These are phyloP conservation scores for Macroglossus sobrinus DNA, from an alignment of 2,113 vertebrate species.

Conservation along the genomic window DNA sequence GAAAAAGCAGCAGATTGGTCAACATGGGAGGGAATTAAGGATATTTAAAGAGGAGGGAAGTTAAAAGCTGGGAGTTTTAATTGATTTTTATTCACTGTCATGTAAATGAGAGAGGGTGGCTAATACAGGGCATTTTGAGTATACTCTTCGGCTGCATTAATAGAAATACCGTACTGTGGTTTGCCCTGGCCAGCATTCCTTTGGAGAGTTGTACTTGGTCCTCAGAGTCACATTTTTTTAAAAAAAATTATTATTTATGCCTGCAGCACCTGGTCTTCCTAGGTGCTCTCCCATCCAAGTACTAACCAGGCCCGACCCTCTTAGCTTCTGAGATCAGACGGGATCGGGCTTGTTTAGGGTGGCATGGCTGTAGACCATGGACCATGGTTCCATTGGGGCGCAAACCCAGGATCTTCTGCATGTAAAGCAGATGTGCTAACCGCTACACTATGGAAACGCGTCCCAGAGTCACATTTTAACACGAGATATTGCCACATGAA, in stretches of 20 bases:
- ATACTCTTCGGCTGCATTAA: rapidly evolving
- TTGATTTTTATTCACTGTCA: not conserved
- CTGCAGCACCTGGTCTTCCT: too few species aligned
- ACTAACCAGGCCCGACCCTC: too few species aligned
- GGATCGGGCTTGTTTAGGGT: too few species aligned
- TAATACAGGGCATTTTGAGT: not conserved
- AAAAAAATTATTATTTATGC: too few species aligned
- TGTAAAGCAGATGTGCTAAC: too few species aligned
- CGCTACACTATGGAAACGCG: too few species aligned
- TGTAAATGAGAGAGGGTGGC: not conserved
- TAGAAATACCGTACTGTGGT: not conserved
- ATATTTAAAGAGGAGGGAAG: too few species aligned
- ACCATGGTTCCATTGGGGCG: too few species aligned
- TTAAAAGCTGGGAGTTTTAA: not conserved
- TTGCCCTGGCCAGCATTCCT: not conserved
- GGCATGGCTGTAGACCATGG: too few species aligned
- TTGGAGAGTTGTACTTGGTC: not conserved
- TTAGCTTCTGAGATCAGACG: too few species aligned
- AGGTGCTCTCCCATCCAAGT: too few species aligned
- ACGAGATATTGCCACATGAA: not conserved
- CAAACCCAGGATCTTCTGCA: too few species aligned
- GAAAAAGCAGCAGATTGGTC: not conserved
- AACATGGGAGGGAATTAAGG: not conserved
- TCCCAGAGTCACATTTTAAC: not conserved
- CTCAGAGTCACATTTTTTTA: not conserved